These are phyloP conservation scores for Lepilemur septentrionalis DNA, from an alignment of 2,797 vertebrate species.

Conservation along the genomic window DNA sequence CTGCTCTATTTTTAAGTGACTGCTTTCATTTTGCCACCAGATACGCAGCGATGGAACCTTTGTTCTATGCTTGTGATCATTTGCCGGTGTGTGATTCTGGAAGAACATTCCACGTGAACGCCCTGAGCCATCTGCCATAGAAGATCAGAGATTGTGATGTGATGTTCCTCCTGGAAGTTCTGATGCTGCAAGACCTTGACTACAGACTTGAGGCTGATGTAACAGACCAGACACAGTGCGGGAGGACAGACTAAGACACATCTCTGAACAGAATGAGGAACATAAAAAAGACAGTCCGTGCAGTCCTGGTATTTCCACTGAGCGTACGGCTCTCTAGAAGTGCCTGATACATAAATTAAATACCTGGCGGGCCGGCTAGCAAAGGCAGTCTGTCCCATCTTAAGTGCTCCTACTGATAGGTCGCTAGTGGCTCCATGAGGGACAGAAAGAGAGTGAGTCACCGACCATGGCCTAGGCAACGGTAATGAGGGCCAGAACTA, in stretches of 20 bases:
- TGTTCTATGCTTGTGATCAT: background rate
- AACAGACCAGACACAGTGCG: background rate
- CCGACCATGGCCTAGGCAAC: background rate
- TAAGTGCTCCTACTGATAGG: background rate
- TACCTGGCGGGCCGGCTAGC: background rate
- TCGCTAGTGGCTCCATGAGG: background rate
- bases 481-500: background rate
- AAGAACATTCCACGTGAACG: background rate
- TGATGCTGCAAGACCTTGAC: slow-evolving; percentile 19
- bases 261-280: background rate
- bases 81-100: background rate
- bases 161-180: background rate
- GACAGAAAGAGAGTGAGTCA: background rate
- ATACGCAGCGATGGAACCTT: background rate
- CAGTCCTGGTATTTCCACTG: background rate
- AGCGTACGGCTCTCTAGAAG: background rate
- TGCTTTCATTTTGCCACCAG: background rate
- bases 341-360: background rate
- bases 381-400: background rate
- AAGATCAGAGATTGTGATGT: background rate
- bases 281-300: background rate
- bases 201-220: background rate
- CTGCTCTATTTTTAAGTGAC: background rate
- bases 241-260: background rate
- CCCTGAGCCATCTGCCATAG: slow-evolving; percentile 11